These are phyloP conservation scores for Drosophila orena DNA, from an alignment of 1,140 invertebrate species.

Conservation along the genomic window DNA sequence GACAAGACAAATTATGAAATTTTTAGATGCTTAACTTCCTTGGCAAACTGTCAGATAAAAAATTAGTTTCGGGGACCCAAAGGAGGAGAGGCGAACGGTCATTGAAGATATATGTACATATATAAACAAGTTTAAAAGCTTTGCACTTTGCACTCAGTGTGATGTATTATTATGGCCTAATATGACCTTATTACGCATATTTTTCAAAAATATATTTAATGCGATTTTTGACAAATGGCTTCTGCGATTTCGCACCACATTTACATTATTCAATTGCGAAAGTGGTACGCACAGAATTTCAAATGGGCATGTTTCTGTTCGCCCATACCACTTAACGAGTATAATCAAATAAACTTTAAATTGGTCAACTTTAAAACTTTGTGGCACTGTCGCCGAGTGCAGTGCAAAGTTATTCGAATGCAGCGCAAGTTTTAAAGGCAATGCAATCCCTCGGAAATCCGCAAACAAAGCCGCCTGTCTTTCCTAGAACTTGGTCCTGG, in stretches of 20 bases:
- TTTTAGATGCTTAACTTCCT: slow-evolving; percentile 62
- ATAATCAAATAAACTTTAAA: neutral
- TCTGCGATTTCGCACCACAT: neutral
- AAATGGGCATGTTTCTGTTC: neutral
- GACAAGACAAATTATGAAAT: slow-evolving; percentile 79
- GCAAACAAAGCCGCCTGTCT: slow-evolving; percentile 27
- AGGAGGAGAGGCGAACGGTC: neutral
- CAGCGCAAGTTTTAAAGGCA: slow-evolving; percentile 21
- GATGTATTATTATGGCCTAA: too few species aligned
- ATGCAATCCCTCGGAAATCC: slow-evolving; percentile 15
- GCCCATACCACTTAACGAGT: too few species aligned
- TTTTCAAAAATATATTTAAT: too few species aligned
- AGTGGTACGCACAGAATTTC: neutral
- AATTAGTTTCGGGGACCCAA: neutral
- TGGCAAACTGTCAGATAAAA: slow-evolving; percentile 27
- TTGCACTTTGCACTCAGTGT: too few species aligned
- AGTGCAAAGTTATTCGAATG: neutral
- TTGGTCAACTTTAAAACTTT: neutral
- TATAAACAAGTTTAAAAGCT: too few species aligned
- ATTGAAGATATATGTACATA: neutral
- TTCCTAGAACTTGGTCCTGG: slow-evolving; percentile 19
- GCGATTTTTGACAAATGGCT: too few species aligned
- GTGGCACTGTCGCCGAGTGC: neutral
- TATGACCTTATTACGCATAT: neutral
- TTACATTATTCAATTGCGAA: neutral